Base-by-base conservation (phyloP, 2,888 invertebrate genomes). In the Falcaria lacertinaria region DNA sequence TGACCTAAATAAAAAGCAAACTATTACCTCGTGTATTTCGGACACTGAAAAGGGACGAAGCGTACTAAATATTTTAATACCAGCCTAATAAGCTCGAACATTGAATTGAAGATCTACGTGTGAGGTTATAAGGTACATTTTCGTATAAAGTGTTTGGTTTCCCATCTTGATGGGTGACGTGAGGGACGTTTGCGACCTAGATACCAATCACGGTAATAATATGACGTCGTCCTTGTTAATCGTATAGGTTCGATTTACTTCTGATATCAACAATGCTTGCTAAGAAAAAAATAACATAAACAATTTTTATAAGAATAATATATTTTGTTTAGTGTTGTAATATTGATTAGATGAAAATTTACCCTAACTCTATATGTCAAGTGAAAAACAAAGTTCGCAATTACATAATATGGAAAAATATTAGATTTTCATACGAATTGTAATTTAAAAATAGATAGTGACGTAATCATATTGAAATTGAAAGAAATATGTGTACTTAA, bases 121-220 rank as follows among this genome's bases (percentile, higher is more conserved):
- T 37, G 37, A 14, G 4, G 4, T 14, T 22, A 15, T 37, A 37
- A 25, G 37, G 15, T 37, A 22, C 4, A 17, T 25, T 22, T 11
- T 37, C 14, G 36, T 19, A 7, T 22, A 22, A 37, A 14, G 14
- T 14, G 14, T 2, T 22, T 3, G 22, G 13, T 17, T 11, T 22
- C 14, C 37, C 22, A 22, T 37, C 15, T 16, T 8, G 28, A 11
- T 11, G 22, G 19, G 22, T 11, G 32, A 7, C 17, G 25, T 43
- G 41, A 36, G 47, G 54, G 59, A 58, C 59, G 53, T 43, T 41
- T 48, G 41, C 59, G 62, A 54, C 60, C 62, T 34, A 45, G 44
- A 61, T 61, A 41, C 48, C n/a, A 46, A 48, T 49, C 39, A 45
- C 32, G 49, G 60, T 59, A 57, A 61, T 60, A 52, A 62, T 56